Base-by-base conservation (phyloP, 2,888 invertebrate genomes). In the Psylliodes chrysocephalus region DNA sequence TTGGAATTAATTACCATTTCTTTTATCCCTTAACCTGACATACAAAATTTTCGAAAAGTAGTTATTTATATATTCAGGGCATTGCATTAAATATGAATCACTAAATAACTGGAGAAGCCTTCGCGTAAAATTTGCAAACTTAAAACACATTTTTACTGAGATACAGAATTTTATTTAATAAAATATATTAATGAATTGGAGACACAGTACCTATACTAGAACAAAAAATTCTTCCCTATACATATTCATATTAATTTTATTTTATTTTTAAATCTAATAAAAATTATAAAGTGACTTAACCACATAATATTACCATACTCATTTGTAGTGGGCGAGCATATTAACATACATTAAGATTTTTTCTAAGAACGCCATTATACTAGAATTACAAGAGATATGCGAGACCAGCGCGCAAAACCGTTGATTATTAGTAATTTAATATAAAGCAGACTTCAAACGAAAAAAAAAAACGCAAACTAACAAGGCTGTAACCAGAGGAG, bases 271-370 rank as follows among this genome's bases (percentile, higher is more conserved):
- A 14, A 7, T 14, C 14, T 38, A 28, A 28, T 47, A 22, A 22
- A 22, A 33, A 33, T 33, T 33, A 8, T 33, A 44, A 44, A 44
- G 7, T n/a, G 17, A 17, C 18, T 8, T 19, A 17, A 44, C 44
- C 44, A 19, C 44, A 44, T 10, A 17, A 44, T 33, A 44, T 44
- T 44, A 44, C 44, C 44, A 44, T 44, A 44, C 44, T 12, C 18
- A 44, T 44, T 44, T 44, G 17, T 44, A 18, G 44, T 44, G 44
- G 44, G 44, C 18, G 44, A 17, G 5, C 18, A 19, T 8, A 44
- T 44, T 44, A 44, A 44, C 44, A 44, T 44, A 44, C n/a, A 18
- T 18, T 44, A 44, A 17, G 8, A 44, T 42, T 42, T 17, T 44
- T 44, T 33, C 33, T 33, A 33, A 33, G 33, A 33, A 33, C 10